These are phyloP conservation scores for Drymodes brunneopygia DNA, from an alignment of 2,113 vertebrate species.

Conservation along the genomic window DNA sequence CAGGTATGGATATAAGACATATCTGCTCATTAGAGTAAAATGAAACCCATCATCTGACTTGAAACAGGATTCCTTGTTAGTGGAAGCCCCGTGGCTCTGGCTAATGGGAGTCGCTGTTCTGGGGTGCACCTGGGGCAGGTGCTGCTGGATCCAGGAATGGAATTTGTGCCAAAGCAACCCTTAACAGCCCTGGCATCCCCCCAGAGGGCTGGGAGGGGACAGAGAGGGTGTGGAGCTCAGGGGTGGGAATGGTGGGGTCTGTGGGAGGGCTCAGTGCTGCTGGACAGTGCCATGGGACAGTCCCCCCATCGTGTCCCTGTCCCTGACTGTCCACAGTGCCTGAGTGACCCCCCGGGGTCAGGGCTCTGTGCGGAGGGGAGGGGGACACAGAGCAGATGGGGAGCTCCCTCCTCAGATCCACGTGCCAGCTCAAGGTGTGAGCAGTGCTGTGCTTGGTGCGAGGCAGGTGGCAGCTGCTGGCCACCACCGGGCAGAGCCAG, in stretches of 20 bases:
- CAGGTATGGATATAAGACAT: slow-evolving; percentile 29
- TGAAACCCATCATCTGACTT: neutral
- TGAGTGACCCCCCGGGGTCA: accelerated
- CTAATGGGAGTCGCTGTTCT: accelerated
- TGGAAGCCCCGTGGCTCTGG: neutral
- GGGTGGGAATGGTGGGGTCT: accelerated
- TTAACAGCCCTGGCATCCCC: accelerated
- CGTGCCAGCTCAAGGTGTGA: neutral
- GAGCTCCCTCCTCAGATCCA: accelerated
- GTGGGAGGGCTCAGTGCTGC: neutral
- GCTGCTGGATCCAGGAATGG: accelerated
- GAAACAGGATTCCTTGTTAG: neutral
- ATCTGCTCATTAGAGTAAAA: slow-evolving; percentile 21
- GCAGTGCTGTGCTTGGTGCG: accelerated
- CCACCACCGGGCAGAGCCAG: neutral
- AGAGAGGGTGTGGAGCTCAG: accelerated
- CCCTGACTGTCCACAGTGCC: neutral
- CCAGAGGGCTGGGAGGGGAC: accelerated
- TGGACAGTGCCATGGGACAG: accelerated
- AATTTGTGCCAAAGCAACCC: accelerated
- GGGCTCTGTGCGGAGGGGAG: neutral
- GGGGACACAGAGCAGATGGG: neutral
- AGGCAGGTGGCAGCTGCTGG: neutral
- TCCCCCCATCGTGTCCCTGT: accelerated
- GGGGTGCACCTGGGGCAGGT: neutral